Conservation (phyloP, 1,140 invertebrate genomes). For the Stegodyphus mimosarum region DNA sequence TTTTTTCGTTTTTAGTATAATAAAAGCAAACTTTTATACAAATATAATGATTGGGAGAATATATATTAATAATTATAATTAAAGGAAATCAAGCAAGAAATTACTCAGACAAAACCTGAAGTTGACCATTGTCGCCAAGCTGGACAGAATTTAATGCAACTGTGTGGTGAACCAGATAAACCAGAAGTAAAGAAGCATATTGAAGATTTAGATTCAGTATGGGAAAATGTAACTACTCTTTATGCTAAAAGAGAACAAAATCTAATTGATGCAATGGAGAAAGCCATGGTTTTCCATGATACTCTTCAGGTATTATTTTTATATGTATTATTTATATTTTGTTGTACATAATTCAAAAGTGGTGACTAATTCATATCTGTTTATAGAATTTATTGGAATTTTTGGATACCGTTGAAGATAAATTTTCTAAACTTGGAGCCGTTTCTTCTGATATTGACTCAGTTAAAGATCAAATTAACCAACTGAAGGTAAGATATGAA, state of each 20-base stretch:
- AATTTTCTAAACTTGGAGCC: constrained; percentile 83
- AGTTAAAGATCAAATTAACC: constrained; percentile 92
- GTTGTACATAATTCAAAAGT: background rate
- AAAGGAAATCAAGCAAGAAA: constrained; percentile 90
- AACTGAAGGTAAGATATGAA: constrained; percentile 75
- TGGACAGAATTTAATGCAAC: constrained; percentile 89
- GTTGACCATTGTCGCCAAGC: constrained; percentile 92
- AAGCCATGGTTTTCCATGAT: constrained; percentile 98
- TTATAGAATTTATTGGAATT: constrained; percentile 83
- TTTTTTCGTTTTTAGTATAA: too few relatives aligned
- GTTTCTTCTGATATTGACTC: constrained; percentile 92
- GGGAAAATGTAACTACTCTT: constrained; percentile 92
- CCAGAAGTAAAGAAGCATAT: constrained; percentile 98
- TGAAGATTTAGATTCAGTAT: constrained; percentile 92
- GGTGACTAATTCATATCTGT: background rate
- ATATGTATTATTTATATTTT: constrained; percentile 2
- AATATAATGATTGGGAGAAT: too few relatives aligned
- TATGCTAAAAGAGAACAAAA: constrained; percentile 94
- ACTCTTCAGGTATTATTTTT: constrained; percentile 75
- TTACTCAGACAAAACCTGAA: constrained; percentile 90
- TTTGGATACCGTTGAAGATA: constrained; percentile 88
- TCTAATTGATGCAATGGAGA: constrained; percentile 96
- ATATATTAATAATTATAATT: background rate
- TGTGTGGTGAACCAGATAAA: constrained; percentile 95
- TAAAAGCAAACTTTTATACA: too few relatives aligned